A percentile compares a stretch with the other conserved stretches of the same genome.
Conservation (phyloP, 2,797 vertebrate species). For the Pantherophis vulpinus region DNA sequence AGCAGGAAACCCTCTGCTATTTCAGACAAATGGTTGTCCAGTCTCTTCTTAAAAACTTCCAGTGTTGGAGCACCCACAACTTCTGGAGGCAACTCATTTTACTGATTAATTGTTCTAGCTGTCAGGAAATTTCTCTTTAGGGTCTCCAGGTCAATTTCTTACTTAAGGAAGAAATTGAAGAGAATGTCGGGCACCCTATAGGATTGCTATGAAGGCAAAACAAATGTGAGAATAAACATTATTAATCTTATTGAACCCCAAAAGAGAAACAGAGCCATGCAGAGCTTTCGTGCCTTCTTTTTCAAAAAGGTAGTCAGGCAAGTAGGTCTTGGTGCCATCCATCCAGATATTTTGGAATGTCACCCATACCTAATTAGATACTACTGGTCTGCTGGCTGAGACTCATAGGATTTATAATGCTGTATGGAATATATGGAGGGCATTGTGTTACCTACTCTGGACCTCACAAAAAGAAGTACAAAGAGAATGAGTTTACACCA, state of each 20-base stretch:
- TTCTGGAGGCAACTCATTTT: not conserved
- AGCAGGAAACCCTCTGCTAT: not conserved
- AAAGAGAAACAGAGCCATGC: not conserved
- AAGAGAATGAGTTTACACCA: not conserved
- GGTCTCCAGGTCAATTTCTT: not conserved
- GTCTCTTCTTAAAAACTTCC: not conserved
- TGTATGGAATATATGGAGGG: not conserved
- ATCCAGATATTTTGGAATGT: not conserved
- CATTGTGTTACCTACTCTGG: not conserved
- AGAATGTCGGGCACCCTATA: not conserved
- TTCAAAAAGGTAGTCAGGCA: not conserved
- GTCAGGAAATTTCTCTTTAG: not conserved
- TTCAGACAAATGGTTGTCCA: not conserved
- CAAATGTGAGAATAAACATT: not conserved
- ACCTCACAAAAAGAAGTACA: not conserved
- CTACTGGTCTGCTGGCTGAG: not conserved
- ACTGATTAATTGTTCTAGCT: not conserved
- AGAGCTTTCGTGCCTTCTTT: not conserved
- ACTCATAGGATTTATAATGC: not conserved
- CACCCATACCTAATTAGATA: not conserved
- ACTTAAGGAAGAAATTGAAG: not conserved
- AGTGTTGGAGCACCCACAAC: not conserved
- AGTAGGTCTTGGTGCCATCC: not conserved
- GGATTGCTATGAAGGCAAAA: not conserved
- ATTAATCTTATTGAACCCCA: not conserved